These are phyloP conservation scores for Sternotherus odoratus DNA, from an alignment of 2,797 vertebrate genomes.

Conservation along the genomic window DNA sequence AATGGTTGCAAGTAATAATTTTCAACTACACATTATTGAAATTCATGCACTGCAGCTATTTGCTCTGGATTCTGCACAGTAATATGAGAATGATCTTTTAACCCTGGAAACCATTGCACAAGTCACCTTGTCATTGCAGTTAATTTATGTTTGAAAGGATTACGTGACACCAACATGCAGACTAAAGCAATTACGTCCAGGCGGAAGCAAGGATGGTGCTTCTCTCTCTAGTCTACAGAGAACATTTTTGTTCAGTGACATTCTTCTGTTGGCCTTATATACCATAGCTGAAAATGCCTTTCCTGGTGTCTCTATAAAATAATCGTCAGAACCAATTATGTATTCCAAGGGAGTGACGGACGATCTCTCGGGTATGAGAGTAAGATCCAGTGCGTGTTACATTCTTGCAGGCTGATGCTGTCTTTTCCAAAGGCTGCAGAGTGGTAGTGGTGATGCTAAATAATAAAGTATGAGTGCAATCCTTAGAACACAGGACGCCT, in stretches of 20 bases:
- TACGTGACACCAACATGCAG: not conserved
- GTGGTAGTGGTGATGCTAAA: accelerated
- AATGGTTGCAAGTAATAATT: not conserved
- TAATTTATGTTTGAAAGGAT: not conserved
- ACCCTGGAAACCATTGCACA: not conserved
- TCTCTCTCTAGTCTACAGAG: not conserved
- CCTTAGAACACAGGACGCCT: not conserved
- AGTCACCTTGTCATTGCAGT: not conserved
- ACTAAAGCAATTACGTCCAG: not conserved
- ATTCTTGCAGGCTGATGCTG: not conserved
- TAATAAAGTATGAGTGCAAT: accelerated
- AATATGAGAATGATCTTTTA: not conserved
- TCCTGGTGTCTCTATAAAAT: not conserved
- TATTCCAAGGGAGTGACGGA: not conserved
- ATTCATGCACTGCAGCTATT: not conserved
- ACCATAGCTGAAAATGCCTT: not conserved
- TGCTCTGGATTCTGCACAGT: not conserved
- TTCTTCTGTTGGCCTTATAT: not conserved
- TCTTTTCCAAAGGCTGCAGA: not conserved
- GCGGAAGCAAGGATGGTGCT: not conserved
- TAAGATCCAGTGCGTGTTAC: not conserved
- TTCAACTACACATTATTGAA: not conserved
- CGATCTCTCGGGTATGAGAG: accelerated
- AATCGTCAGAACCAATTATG: not conserved
- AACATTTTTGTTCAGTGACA: not conserved